Conservation (phyloP, 2,113 vertebrate species). For the Cebus imitator region DNA sequence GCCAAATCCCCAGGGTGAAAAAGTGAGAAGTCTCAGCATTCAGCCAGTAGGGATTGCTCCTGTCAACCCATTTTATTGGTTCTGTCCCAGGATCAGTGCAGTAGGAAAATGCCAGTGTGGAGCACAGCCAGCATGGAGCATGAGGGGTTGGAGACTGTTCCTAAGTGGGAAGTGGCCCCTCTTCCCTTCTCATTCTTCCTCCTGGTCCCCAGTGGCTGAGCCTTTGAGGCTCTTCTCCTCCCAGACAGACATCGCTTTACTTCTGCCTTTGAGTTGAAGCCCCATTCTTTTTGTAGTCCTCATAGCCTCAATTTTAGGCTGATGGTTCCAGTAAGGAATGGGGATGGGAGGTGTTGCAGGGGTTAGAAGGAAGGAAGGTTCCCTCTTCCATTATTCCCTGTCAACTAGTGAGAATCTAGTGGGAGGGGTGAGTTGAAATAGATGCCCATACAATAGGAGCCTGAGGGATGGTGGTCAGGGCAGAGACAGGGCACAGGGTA, state of each 20-base stretch:
- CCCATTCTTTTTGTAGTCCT: not conserved
- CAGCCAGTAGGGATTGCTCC: not conserved
- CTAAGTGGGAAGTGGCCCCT: not conserved
- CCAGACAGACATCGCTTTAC: not conserved
- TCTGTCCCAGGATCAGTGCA: not conserved
- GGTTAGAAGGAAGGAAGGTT: not conserved
- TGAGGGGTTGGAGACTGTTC: not conserved
- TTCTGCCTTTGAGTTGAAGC: not conserved
- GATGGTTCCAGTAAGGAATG: not conserved
- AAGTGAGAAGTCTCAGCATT: not conserved
- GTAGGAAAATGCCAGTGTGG: not conserved
- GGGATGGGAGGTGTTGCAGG: not conserved
- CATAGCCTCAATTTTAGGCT: not conserved
- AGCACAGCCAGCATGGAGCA: not conserved
- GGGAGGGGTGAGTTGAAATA: not conserved
- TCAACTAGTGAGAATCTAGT: not conserved
- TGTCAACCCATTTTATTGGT: not conserved
- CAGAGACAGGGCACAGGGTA: accelerated
- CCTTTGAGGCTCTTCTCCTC: not conserved
- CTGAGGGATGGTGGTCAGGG: not conserved
- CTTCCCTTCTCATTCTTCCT: not conserved
- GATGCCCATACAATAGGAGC: not conserved
- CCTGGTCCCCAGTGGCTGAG: not conserved
- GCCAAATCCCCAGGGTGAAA: not conserved
- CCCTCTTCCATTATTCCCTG: not conserved